These are phyloP conservation scores for Drosophila parabipectinata DNA, from an alignment of 1,140 invertebrate genomes.

Conservation along the genomic window DNA sequence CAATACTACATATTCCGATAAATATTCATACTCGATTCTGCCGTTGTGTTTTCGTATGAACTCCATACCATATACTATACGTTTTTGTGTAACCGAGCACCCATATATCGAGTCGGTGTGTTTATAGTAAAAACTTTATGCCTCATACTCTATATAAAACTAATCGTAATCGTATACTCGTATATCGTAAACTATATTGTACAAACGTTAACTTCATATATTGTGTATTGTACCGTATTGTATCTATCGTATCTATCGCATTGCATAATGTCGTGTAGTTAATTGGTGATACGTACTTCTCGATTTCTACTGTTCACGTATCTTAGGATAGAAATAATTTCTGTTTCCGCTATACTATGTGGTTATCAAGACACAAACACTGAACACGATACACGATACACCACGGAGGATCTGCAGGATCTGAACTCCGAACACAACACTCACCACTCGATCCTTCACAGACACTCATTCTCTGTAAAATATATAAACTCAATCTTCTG, in stretches of 20 bases:
- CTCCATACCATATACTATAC: constrained; percentile 27
- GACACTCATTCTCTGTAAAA: constrained; percentile 39
- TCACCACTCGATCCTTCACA: neutral
- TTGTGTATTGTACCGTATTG: constrained; percentile 36
- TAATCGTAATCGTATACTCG: constrained; percentile 7
- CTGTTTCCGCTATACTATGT: constrained; percentile 18
- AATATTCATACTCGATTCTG: constrained; percentile 32
- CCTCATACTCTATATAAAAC: constrained; percentile 26
- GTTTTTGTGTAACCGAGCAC: constrained; percentile 21
- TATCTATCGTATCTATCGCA: constrained; percentile 36
- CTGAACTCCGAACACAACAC: constrained; percentile 4
- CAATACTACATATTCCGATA: constrained; percentile 30
- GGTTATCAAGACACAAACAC: constrained; percentile 20
- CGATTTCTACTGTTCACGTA: constrained; percentile 25
- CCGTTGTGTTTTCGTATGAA: constrained; percentile 59
- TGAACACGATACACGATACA: constrained; percentile 17
- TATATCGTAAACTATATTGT: constrained; percentile 51
- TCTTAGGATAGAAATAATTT: constrained; percentile 35
- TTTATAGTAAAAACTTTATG: constrained; percentile 9
- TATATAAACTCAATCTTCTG: constrained; percentile 32
- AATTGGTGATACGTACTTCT: constrained; percentile 33
- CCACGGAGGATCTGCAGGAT: neutral
- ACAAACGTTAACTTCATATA: constrained; percentile 46
- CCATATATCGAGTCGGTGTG: constrained; percentile 28
- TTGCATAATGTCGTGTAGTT: constrained; percentile 25